phyloP scores from a whole-genome alignment of 2,888 invertebrate species.

The Scaptomyza reducta region DNA sequence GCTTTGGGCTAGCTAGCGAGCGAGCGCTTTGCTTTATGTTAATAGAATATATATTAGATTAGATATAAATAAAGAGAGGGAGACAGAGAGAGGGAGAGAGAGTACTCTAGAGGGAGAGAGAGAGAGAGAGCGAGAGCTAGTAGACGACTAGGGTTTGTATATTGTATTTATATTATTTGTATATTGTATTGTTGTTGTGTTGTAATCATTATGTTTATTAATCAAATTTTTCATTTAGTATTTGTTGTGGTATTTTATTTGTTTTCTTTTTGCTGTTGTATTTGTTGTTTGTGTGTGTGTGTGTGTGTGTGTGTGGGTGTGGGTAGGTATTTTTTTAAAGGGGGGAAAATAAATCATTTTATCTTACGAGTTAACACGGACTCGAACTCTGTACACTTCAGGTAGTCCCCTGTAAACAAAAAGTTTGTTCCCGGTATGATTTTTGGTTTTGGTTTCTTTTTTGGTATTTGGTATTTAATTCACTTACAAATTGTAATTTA shows the following conservation, averaged over 20 bases:
- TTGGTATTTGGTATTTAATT: conserved; percentile 34
- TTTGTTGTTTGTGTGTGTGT: conserved; percentile 19
- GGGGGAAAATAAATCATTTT: conserved; percentile 78
- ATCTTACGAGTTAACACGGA: conserved; percentile 94
- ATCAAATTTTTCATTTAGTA: conserved; percentile 30
- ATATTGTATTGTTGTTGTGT: conserved; percentile 33
- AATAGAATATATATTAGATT: conserved; percentile 3
- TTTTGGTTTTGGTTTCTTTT: conserved; percentile 62
- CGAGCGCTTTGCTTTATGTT: conserved; percentile 15
- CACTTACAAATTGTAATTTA: conserved; percentile 26
- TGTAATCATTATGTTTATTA: conserved; percentile 26
- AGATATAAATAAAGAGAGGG: conserved; percentile 6
- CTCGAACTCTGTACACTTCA: conserved; percentile 93
- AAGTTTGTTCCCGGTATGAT: conserved; percentile 82
- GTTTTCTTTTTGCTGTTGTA: conserved; percentile 11
- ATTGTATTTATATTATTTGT: conserved; percentile 1
- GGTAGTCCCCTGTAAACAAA: conserved; percentile 87
- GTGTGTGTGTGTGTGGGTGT: conserved; percentile 23
- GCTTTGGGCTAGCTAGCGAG: conserved; percentile 16
- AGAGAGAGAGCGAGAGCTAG: conserved; percentile 31
- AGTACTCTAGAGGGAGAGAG: conserved; percentile 26
- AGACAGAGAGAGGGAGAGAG: conserved; percentile 4
- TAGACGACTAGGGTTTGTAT: conserved; percentile 51
- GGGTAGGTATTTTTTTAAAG: conserved; percentile 33
- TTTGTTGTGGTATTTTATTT: conserved; percentile 30